A percentile compares a stretch with the other conserved stretches of the same genome.
These are phyloP conservation scores for Neoitamus cyanurus DNA, from an alignment of 2,888 invertebrate genomes.

Conservation along the genomic window DNA sequence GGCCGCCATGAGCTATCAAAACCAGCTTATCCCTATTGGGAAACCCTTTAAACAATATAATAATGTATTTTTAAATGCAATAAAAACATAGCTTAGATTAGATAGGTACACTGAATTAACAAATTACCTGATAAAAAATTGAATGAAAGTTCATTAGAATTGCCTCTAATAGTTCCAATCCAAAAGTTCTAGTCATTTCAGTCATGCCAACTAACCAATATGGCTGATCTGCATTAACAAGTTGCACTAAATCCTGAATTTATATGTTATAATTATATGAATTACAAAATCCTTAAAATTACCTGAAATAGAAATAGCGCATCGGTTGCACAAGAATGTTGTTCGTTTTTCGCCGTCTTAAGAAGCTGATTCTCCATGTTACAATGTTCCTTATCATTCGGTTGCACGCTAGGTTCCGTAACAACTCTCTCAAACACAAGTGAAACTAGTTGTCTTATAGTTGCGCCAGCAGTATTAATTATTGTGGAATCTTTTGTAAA, in stretches of 20 bases:
- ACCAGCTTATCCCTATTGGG: no score
- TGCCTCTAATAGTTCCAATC: constrained; percentile 93
- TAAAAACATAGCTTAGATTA: no score
- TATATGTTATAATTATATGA: constrained; percentile 47
- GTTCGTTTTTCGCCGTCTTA: constrained; percentile 67
- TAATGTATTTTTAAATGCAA: no score
- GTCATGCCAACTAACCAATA: constrained; percentile 95
- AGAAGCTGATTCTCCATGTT: constrained; percentile 49
- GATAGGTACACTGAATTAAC: neutral
- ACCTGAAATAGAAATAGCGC: constrained; percentile 95
- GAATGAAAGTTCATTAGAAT: constrained; percentile 87
- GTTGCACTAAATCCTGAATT: constrained; percentile 92
- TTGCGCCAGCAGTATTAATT: constrained; percentile 97
- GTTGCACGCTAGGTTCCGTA: constrained; percentile 70
- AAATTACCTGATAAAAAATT: constrained; percentile 83
- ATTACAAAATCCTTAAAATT: constrained; percentile 54
- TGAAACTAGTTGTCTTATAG: constrained; percentile 93
- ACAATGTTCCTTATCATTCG: constrained; percentile 55
- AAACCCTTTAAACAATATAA: no score
- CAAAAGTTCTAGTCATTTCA: constrained; percentile 97
- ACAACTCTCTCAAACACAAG: constrained; percentile 89
- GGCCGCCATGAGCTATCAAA: no score
- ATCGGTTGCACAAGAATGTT: constrained; percentile 90
- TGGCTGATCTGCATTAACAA: constrained; percentile 96
- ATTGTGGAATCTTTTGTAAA: constrained; percentile 94